Evolutionary conservation across 64 coral and sea anemone species (phyloP).

Genomic region (Montipora capricornis): DNA sequence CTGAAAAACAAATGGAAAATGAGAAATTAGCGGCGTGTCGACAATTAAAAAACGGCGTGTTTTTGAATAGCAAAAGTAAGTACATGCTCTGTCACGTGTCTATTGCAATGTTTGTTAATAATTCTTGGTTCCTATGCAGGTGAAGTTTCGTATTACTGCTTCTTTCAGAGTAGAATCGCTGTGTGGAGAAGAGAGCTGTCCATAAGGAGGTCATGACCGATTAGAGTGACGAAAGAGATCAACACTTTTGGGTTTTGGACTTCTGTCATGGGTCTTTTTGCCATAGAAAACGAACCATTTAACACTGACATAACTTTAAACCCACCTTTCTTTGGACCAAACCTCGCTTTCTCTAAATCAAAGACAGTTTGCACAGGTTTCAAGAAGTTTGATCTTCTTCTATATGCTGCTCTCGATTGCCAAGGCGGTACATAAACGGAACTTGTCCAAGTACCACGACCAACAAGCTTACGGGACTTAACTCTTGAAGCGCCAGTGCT

Average conservation of each 20-base stretch:
- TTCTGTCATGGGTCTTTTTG: not conserved
- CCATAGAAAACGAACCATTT: not conserved
- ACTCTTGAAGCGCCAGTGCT: not conserved
- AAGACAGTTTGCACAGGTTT: not conserved
- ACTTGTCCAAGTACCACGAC: conserved; percentile 11
- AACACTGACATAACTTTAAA: not conserved
- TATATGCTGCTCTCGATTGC: not conserved
- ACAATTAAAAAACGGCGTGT: no score
- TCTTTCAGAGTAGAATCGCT: no score
- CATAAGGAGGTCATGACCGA: no score
- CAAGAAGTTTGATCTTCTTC: not conserved
- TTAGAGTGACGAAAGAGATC: no score
- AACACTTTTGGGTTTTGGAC: no score
- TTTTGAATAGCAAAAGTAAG: no score
- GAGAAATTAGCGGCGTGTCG: no score
- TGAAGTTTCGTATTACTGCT: no score
- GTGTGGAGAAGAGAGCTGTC: no score
- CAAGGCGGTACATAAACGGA: conserved; percentile 16
- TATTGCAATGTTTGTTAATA: no score
- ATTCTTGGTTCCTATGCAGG: no score
- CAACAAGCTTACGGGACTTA: not conserved
- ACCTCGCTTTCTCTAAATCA: conserved; percentile 7
- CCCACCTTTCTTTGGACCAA: conserved; percentile 14
- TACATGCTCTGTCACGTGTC: no score
- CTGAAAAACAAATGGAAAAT: not conserved